These are phyloP conservation scores for Cyprinus carpio DNA, from an alignment of 2,113 vertebrate genomes.

Conservation along the genomic window DNA sequence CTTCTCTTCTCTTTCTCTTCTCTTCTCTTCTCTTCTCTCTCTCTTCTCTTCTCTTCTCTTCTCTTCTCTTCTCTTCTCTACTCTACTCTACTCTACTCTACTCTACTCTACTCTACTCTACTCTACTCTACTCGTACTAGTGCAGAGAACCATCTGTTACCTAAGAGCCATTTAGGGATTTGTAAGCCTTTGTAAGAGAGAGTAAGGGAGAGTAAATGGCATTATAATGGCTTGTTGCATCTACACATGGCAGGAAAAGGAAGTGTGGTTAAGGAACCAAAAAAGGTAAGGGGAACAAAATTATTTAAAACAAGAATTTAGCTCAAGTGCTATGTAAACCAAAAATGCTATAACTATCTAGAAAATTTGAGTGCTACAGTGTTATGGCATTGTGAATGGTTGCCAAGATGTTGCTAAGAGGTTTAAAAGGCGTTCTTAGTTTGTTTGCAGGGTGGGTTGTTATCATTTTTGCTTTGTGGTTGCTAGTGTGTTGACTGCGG, in stretches of 20 bases:
- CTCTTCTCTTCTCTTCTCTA: slow-evolving; percentile 27
- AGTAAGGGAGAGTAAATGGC: background rate
- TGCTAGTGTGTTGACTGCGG: background rate
- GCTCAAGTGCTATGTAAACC: background rate
- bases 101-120: background rate
- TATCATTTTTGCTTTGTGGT: background rate
- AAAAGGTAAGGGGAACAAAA: background rate
- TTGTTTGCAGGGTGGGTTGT: too few relatives aligned
- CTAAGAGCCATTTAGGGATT: slow-evolving; percentile 37
- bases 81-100: background rate
- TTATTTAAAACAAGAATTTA: background rate
- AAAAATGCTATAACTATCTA: background rate
- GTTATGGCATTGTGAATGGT: background rate
- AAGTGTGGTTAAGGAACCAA: background rate
- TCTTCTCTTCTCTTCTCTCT: background rate
- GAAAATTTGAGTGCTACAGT: too few relatives aligned
- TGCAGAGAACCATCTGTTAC: slow-evolving; percentile 74
- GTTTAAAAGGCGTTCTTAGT: background rate
- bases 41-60: background rate
- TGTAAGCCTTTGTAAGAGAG: slow-evolving; percentile 4
- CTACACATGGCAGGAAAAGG: background rate
- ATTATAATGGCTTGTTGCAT: background rate
- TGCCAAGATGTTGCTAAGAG: background rate
- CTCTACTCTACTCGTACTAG: too few relatives aligned
- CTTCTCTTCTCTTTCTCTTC: slow-evolving; percentile 10